Evolutionary conservation across 2,888 invertebrate genomes (phyloP), one percentile per base, ranked within the genome.

Genomic region (Erebia aethiops): DNA sequence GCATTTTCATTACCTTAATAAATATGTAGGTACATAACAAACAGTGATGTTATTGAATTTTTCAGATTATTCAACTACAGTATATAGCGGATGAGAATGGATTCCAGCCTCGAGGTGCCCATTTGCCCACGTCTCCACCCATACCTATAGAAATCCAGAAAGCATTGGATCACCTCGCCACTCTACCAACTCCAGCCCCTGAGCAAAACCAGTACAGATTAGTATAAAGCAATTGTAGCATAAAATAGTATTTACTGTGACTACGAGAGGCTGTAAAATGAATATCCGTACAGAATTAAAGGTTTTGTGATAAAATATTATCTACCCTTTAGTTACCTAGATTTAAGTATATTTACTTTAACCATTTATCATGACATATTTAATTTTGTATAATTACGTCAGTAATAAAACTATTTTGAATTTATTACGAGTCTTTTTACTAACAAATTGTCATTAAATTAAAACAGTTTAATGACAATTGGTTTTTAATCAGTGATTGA

Each of bases 61-160:
- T 80, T 18, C 89, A 94, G 85, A 87, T 94, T 21, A 95, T 95
- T 75, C 94, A 95, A 74, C 82, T 96, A 58, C 94, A 94, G 62
- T 96, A 96, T 81, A 83, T 95, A 70, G 96, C 96, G 8, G 96
- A 96, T 80, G 96, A 96, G 81, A 96, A 96, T 77, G 96, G 96
- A n/a, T 96, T 95, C 89, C 95, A 95, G 83, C 95, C 95, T 0
- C 94, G 93, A 80, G 95, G 95, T 0, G 90, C 94, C n/a, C 95
- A 95, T 81, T 81, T 95, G 2, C 95, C 95, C 2, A 95, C 95
- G 1, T 89, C 96, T 2, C 96, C 96, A 14, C 96, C 96, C 73
- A 94, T 96, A 56, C 96, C 96, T 58, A 94, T 91, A 76, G 95
- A 95, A 67, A 96, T 96, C 71, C 95, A 95, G 79, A 94, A 93